Percentiles rank a stretch among this genome's conserved stretches.
These are phyloP conservation scores for Chromobotia macracanthus DNA, from an alignment of 2,797 vertebrate species.

Conservation along the genomic window DNA sequence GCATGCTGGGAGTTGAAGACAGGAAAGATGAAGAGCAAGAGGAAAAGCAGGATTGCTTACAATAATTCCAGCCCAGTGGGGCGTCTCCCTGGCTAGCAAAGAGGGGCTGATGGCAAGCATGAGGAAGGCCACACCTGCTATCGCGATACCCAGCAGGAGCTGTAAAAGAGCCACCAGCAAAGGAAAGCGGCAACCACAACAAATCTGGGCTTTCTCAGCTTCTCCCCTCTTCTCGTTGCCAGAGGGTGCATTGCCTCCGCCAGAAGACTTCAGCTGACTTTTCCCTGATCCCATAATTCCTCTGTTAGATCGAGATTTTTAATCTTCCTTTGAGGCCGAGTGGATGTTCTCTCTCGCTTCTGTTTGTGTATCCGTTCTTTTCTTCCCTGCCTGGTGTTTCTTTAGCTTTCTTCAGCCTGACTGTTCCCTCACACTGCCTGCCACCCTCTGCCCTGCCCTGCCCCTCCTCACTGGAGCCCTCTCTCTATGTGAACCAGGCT, in stretches of 20 bases:
- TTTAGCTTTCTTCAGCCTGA: slow-evolving; percentile 59
- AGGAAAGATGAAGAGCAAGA: slow-evolving; percentile 59
- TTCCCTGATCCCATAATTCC: slow-evolving; percentile 57
- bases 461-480: slow-evolving; percentile 65
- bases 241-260: slow-evolving; percentile 57
- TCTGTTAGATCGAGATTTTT: slow-evolving; percentile 36
- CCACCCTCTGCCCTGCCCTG: slow-evolving; percentile 37
- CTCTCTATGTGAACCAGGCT: slow-evolving; percentile 71
- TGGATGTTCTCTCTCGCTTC: slow-evolving; percentile 49
- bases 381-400: slow-evolving; percentile 61
- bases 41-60: slow-evolving; percentile 82
- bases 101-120: slow-evolving; percentile 89
- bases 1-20: slow-evolving; percentile 58
- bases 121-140: slow-evolving; percentile 89
- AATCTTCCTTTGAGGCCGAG: slow-evolving; percentile 30
- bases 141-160: slow-evolving; percentile 87
- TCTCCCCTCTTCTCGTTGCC: slow-evolving; percentile 56
- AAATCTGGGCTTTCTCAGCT: slow-evolving; percentile 77
- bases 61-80: slow-evolving; percentile 96
- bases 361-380: slow-evolving; percentile 59
- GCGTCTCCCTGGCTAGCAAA: slow-evolving; percentile 91
- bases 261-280: slow-evolving; percentile 61
- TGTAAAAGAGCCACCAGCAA: slow-evolving; percentile 88
- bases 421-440: slow-evolving; percentile 48
- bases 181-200: slow-evolving; percentile 92